These are phyloP conservation scores for Drosophila tani DNA, from an alignment of 1,140 invertebrate species.

Conservation along the genomic window DNA sequence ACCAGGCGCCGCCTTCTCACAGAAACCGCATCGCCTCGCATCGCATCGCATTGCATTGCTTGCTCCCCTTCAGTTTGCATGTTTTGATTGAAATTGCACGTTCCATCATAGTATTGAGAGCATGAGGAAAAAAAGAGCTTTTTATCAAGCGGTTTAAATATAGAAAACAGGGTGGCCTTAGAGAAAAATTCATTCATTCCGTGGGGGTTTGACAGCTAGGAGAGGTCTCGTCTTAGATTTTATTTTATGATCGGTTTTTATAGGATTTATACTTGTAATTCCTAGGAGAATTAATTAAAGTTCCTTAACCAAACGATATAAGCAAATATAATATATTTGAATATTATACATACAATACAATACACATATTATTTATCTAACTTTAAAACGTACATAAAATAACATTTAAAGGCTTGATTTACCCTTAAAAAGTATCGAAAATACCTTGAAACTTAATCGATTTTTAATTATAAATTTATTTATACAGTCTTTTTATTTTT, in stretches of 20 bases:
- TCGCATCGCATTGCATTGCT: slow-evolving; percentile 32
- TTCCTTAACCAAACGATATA: neutral
- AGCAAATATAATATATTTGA: neutral
- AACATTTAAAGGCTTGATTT: too few relatives aligned
- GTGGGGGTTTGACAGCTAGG: neutral
- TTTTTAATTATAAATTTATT: too few relatives aligned
- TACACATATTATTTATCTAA: neutral
- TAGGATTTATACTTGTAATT: too few relatives aligned
- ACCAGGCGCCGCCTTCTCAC: slow-evolving; percentile 28
- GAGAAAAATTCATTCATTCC: neutral
- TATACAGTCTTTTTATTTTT: too few relatives aligned
- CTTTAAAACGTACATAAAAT: neutral
- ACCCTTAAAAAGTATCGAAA: neutral
- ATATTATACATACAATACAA: neutral
- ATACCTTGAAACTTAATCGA: too few relatives aligned
- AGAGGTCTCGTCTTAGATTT: neutral
- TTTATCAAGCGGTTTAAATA: slow-evolving; percentile 41
- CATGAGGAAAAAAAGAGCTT: slow-evolving; percentile 45
- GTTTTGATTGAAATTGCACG: slow-evolving; percentile 52
- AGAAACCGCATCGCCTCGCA: slow-evolving; percentile 33
- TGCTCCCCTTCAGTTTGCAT: slow-evolving; percentile 60
- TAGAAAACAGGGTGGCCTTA: slow-evolving; percentile 44
- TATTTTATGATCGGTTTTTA: neutral
- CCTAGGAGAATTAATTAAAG: neutral
- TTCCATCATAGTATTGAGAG: slow-evolving; percentile 53